Evolutionary conservation across 2,797 vertebrate genomes (phyloP), one percentile per base, ranked within the genome.

Genomic region (Muscicapa striata): DNA sequence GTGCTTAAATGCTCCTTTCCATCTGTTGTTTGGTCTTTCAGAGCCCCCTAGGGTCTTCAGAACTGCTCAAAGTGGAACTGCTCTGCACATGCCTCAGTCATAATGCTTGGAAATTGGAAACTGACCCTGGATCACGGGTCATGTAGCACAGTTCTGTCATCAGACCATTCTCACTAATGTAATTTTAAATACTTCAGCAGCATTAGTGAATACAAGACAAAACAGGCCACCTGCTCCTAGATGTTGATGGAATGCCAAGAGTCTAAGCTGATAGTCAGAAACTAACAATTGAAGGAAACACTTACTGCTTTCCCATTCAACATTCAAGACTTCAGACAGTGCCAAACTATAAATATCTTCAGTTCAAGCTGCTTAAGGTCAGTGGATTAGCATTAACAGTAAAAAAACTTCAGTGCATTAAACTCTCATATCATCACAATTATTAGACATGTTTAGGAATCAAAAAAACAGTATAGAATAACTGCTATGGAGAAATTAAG

Each of bases 261-360:
- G 63, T 70, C 46, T 22, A 41, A 79, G 58, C 54, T 46, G 80
- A 73, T 29, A 83, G 55, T 92, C 54, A 84, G 67, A 83, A 89
- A 87, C 6, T 9, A 82, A 61, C 57, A 89, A 75, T 3, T 74
- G 83, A 85, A 72, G 54, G 88, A 93, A 91, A 66, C 22, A 57
- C 70, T 76, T 90, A 63, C 12, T 58, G 79, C 57, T 92, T 86
- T 89, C 38, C 51, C 46, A 70, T 81, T 89, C 57, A 85, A 84
- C 27, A 58, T 86, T 54, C 62, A 91, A 83, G 87, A 90, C 48
- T 77, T 84, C 45, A 84, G 36, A 68, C 63, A 67, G 58, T 62
- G 66, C 52, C 85, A 90, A 48, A 66, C 70, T 90, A 74, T 74
- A 96, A 87, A 88, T 90, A 89, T 58, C 72, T 91, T 79, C 24